Base-by-base conservation (phyloP, 2,797 vertebrate genomes). In the Chaenodraco wilsoni region DNA sequence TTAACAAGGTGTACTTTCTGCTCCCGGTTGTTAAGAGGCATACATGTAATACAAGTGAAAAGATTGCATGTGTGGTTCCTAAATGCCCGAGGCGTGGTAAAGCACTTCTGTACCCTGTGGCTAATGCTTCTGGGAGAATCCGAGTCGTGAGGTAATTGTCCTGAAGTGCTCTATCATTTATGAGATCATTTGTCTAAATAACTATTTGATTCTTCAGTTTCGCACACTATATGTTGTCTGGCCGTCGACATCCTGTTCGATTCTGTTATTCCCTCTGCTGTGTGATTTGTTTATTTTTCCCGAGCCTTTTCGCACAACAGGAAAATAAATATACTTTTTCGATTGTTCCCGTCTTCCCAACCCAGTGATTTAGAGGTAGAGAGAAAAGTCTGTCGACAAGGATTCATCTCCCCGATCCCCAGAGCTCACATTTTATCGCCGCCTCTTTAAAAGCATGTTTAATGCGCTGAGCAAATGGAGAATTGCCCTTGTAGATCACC, bases 401-500 rank as follows among this genome's bases (percentile, higher is more conserved):
- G 78, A 88, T 90, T 89, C 76, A 87, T 91, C 76, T 77, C 78
- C 61, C 57, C 76, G 72, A 76, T 90, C 77, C 81, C 72, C 71
- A 15, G 69, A 80, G 67, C 63, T 76, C 64, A 60, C 81, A 70
- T 89, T 90, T 86, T 87, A 89, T 78, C 46, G 14, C 82, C 59
- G 8, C 81, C 81, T 88, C 77, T 86, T 87, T 89, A 87, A 87
- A 86, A 84, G 80, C 71, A 62, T 82, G 87, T 89, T 89, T 87
- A 87, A 88, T 84, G 80, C 16, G 61, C 59, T 54, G 62, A 59
- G 69, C 70, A 81, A 90, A 90, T 79, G 60, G 80, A 78, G 78
- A 91, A 88, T 82, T 86, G 85, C 68, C 54, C 84, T 81, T 78
- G 60, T 88, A 85, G 74, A 91, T 91, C 88, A 87, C 75, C 74